These are phyloP conservation scores for Pachyrhynchus sulphureomaculatus DNA, from an alignment of 1,140 invertebrate species.

Conservation along the genomic window DNA sequence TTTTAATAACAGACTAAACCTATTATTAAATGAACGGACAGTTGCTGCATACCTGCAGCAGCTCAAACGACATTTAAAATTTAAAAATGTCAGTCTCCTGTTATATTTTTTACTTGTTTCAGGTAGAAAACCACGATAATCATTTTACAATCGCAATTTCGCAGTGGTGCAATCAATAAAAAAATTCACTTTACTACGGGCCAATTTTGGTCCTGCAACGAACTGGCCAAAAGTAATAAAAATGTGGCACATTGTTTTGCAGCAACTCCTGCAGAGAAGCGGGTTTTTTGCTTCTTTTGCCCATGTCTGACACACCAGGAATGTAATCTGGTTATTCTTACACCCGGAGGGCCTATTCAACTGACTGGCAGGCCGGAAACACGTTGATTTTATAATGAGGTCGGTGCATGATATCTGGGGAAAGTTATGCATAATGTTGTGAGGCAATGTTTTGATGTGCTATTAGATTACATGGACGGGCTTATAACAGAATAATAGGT, in stretches of 20 bases:
- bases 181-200: slow-evolving; percentile 1
- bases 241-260: slow-evolving; percentile 40
- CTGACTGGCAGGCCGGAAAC: slow-evolving; percentile 22
- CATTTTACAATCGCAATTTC: slow-evolving; percentile 25
- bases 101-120: slow-evolving; percentile 20
- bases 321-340: slow-evolving; percentile 42
- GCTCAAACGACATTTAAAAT: slow-evolving; percentile 22
- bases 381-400: too few species aligned
- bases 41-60: slow-evolving; percentile 15
- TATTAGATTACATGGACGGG: too few species aligned
- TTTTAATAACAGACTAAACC: too few species aligned
- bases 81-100: slow-evolving; percentile 20
- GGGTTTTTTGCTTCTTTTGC: slow-evolving; percentile 31
- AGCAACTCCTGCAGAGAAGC: slow-evolving; percentile 32
- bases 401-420: too few species aligned
- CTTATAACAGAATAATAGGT: too few species aligned
- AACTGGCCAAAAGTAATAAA: slow-evolving; percentile 36
- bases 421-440: too few species aligned
- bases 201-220: slow-evolving; percentile 24
- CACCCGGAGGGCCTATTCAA: slow-evolving; percentile 29
- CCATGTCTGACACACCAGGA: slow-evolving; percentile 39
- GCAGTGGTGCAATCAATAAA: slow-evolving; percentile 5
- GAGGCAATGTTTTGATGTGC: too few species aligned
- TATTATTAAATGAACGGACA: too few species aligned
- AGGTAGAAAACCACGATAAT: slow-evolving; percentile 24